Conservation (phyloP, 2,888 invertebrate species). For the Poecilus cupreus region DNA sequence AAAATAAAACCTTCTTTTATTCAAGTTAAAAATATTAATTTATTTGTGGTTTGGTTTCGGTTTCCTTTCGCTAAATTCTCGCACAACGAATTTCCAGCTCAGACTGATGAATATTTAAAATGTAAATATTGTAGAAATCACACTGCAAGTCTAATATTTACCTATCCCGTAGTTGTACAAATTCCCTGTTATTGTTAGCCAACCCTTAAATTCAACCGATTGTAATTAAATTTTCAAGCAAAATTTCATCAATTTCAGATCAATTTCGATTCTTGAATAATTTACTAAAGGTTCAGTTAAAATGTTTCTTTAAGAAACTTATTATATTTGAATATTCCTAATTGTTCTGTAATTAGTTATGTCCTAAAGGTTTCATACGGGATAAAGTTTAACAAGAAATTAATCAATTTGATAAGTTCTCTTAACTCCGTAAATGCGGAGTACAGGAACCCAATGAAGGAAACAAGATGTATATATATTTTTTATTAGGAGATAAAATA, state of each 20-base stretch:
- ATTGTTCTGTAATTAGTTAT: slow-evolving; percentile 1
- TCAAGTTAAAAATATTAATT: too few relatives aligned
- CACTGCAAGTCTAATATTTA: slow-evolving; percentile 35
- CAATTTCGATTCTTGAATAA: slow-evolving; percentile 24
- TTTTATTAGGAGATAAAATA: too few relatives aligned
- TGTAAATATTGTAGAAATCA: slow-evolving; percentile 41
- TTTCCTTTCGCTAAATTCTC: background rate
- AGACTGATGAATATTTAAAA: slow-evolving; percentile 27
- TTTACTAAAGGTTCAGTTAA: slow-evolving; percentile 17
- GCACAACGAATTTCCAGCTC: background rate
- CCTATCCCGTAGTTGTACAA: slow-evolving; percentile 1
- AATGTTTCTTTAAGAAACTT: background rate
- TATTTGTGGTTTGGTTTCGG: background rate
- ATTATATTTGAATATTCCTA: slow-evolving; percentile 28
- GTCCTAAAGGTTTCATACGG: background rate
- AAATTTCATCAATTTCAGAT: slow-evolving; percentile 36
- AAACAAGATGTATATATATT: too few relatives aligned
- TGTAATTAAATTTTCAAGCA: slow-evolving; percentile 40
- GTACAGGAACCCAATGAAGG: too few relatives aligned
- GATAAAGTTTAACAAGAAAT: background rate
- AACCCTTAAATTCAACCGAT: slow-evolving; percentile 29
- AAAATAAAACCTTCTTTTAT: too few relatives aligned
- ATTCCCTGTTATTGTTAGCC: slow-evolving; percentile 30
- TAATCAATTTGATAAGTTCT: too few relatives aligned
- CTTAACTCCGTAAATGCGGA: too few relatives aligned